Conservation (phyloP, 2,113 vertebrate genomes). For the Phylloscopus trochiloides region DNA sequence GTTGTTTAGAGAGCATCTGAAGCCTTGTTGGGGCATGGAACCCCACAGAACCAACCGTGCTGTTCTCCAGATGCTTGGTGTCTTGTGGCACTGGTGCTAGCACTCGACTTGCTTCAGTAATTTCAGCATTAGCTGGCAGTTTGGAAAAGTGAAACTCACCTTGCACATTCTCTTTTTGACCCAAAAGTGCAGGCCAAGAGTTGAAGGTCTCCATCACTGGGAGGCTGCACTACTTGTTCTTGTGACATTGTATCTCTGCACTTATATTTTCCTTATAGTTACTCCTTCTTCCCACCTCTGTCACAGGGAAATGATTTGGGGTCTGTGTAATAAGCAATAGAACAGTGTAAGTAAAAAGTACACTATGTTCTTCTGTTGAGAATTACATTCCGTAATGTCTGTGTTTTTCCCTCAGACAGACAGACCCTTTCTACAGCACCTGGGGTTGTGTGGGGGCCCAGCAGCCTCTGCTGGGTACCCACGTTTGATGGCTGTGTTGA, state of each 20-base stretch:
- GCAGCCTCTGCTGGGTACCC: background rate
- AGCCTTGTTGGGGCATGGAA: background rate
- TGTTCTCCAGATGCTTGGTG: background rate
- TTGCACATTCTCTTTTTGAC: background rate
- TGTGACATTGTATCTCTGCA: background rate
- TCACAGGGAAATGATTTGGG: background rate
- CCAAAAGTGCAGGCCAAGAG: background rate
- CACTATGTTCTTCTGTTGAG: background rate
- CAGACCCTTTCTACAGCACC: background rate
- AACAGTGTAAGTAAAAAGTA: background rate
- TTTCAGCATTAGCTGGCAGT: background rate
- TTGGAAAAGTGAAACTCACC: background rate
- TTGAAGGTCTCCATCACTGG: background rate
- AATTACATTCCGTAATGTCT: background rate
- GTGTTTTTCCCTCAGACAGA: background rate
- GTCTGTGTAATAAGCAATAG: background rate
- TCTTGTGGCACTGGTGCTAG: background rate
- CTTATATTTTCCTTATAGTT: background rate
- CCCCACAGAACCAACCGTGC: background rate
- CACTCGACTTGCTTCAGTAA: background rate
- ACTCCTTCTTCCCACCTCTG: background rate
- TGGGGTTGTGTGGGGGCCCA: background rate
- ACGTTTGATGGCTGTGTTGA: rapidly evolving
- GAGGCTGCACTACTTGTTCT: background rate
- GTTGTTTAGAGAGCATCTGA: background rate